These are phyloP conservation scores for Pyrrhia umbra DNA, from an alignment of 2,888 invertebrate genomes.

Conservation along the genomic window DNA sequence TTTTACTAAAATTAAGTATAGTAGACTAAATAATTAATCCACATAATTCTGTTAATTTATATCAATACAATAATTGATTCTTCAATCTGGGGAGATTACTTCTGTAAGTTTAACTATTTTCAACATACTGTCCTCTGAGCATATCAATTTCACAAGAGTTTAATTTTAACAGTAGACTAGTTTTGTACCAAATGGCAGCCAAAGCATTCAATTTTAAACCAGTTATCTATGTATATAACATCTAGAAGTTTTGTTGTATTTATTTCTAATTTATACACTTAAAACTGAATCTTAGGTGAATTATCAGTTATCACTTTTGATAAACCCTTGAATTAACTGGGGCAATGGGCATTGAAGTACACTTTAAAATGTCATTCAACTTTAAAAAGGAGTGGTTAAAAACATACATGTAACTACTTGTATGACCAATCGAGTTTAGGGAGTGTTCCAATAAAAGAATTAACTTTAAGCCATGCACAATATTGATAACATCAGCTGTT, in stretches of 20 bases:
- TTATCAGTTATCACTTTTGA: constrained; percentile 26
- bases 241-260: background rate
- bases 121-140: constrained; percentile 3
- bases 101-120: constrained; percentile 9
- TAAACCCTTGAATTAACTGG: constrained; percentile 20
- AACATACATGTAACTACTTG: background rate
- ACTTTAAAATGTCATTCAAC: background rate
- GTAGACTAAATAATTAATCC: too few species aligned
- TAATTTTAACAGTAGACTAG: constrained; percentile 20
- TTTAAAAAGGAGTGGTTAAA: constrained; percentile 9
- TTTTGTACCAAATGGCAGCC: background rate
- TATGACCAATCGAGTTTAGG: background rate
- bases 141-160: constrained; percentile 4
- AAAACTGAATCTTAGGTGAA: constrained; percentile 12
- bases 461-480: background rate
- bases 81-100: background rate
- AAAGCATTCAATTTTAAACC: background rate
- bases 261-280: constrained; percentile 1
- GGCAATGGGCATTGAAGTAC: constrained; percentile 15
- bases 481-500: background rate
- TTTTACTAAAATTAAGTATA: too few species aligned
- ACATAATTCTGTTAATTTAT: too few species aligned
- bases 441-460: background rate
- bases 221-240: too few species aligned
- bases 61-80: background rate